These are phyloP conservation scores for Pedetes capensis DNA, from an alignment of 2,113 vertebrate species.

Conservation along the genomic window DNA sequence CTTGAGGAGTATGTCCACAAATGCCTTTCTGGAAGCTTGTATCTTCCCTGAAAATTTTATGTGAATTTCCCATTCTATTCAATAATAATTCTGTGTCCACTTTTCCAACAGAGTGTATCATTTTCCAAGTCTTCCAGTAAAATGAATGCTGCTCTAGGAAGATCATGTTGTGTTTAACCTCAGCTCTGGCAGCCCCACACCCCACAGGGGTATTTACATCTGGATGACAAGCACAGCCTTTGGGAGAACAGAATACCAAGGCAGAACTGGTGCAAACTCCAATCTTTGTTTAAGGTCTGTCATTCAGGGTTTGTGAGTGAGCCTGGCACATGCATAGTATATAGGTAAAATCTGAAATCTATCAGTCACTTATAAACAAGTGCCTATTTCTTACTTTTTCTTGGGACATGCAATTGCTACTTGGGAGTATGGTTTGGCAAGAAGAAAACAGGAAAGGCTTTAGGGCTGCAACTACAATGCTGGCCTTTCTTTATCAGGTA, in stretches of 20 bases:
- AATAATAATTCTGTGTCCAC: neutral
- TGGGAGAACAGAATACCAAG: neutral
- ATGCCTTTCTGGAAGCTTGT: neutral
- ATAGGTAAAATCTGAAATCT: neutral
- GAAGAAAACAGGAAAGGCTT: neutral
- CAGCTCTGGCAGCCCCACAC: neutral
- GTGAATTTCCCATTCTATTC: neutral
- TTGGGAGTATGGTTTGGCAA: neutral
- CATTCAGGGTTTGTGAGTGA: neutral
- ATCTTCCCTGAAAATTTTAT: neutral
- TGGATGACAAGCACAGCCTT: neutral
- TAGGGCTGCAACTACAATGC: neutral
- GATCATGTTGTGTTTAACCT: neutral
- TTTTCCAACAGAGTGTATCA: neutral
- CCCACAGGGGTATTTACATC: neutral
- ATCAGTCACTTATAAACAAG: neutral
- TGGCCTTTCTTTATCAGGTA: constrained; percentile 18
- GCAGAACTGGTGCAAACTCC: neutral
- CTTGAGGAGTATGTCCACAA: neutral
- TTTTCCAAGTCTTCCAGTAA: constrained; percentile 16
- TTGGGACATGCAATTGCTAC: neutral
- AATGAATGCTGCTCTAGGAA: neutral
- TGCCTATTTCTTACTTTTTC: neutral
- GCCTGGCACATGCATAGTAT: neutral
- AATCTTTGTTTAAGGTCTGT: neutral